Evolutionary conservation across 2,797 vertebrate genomes (phyloP), one percentile per base, ranked within the genome.

Genomic region (Numenius phaeopus): DNA sequence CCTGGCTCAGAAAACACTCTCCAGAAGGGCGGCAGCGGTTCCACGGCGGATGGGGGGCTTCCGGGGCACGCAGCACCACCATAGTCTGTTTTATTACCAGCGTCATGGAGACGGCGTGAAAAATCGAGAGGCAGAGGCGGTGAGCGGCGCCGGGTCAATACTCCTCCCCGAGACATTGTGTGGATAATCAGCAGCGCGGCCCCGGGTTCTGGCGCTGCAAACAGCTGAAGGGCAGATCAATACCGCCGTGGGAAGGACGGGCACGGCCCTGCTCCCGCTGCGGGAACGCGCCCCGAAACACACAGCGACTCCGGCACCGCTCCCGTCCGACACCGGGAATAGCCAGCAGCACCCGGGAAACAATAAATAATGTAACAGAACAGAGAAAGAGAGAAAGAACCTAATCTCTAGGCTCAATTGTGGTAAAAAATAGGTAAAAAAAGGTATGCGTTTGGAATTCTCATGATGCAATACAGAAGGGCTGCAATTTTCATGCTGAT

Each of bases 61-160:
- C 95, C 95, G 67, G 96, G 95, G 96, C 76, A 83, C 61, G 70
- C 7, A 58, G 97, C 96, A 95, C 72, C 92, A 95, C 95, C 97
- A 94, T 89, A 83, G 97, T 93, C 92, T 97, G 98, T 97, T 98
- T 98, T 98, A 98, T 98, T 98, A 96, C n/a, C 95, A 98, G 98
- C 92, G 97, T 95, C 98, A 98, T 98, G 98, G 98, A 98, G 98
- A 99, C 97, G 88, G 98, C 93, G 98, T 98, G 98, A 98, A 98
- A 98, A 97, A 98, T 95, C 97, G 94, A 95, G 98, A 97, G 98
- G 97, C 98, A 96, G 95, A 94, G 98, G 98, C 98, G 98, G 98
- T 71, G 91, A 93, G 98, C 96, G 54, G 98, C 97, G 96, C 88
- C 71, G 98, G 98, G 98, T 99, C 98, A 98, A 98, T 98, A 98